Base-by-base conservation (phyloP, 2,797 vertebrate genomes). In the Gallinago nigripennis region DNA sequence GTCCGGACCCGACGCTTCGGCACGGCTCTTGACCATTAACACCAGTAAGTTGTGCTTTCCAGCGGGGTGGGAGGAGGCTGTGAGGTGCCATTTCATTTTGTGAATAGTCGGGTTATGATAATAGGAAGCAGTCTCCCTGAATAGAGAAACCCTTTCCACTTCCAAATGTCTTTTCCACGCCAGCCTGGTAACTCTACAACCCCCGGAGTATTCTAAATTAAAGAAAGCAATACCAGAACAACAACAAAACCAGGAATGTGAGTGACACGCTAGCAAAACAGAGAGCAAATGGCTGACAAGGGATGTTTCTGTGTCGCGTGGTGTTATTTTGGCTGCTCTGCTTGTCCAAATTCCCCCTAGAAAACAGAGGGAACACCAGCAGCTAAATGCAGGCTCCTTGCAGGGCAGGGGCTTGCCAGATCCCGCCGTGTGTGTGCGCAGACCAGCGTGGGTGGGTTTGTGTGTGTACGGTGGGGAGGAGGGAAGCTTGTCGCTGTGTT, bases 281-380 rank as follows among this genome's bases (percentile, higher is more conserved):
- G 68, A 81, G 73, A 95, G 65, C 63, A 94, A 96, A 95, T 56
- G 72, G 79, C 63, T 94, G 75, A 70, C 46, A 60, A 88, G 57
- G 76, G 91, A 86, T 91, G 80, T 82, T 95, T 86, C 21, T 88
- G 7, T 5, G 4, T 86, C 1, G 1, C 25, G 37, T 0, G 0
- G 37, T 71, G 75, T 85, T 95, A 70, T 89, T 95, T 95, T 48
- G 89, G 63, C 76, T 91, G 69, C n/a, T 90, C 39, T 78, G 53
- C 61, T 83, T 89, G 70, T 86, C 73, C 82, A 87, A 85, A 94
- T 86, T 86, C 51, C 46, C 75, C 31, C 37, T 20, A 54, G 93
- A 86, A 96, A 94, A 64, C 27, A 60, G n/a, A 70, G n/a, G 37
- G 23, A 84, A 33, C 54, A 73, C 30, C 61, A 30, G 56, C 43